Base-by-base conservation (phyloP, 2,797 vertebrate species). In the Smutsia temminckii region DNA sequence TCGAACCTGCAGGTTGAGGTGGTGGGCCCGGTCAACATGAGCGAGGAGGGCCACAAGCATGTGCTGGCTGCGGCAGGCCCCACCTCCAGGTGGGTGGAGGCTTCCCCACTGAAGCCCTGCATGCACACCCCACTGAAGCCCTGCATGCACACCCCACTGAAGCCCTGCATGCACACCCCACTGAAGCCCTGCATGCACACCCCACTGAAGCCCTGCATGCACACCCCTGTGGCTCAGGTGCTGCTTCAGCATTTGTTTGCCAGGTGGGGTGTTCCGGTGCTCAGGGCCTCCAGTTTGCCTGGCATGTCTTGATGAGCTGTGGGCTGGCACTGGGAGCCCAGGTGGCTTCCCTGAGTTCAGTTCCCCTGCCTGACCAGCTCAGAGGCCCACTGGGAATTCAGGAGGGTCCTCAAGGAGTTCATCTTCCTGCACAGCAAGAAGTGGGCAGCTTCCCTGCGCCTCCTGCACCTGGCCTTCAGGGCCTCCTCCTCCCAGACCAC, bases 171-270 rank as follows among this genome's bases (percentile, higher is more conserved):
- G n/a, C n/a, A n/a, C n/a, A n/a, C 97, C 57, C 97, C 97, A 0
- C 93, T 98, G 93, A 97, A 97, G 91, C 97, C 97, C 79, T 97
- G 97, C 71, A 97, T n/a, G n/a, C n/a, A n/a, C n/a, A n/a, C 97
- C 57, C 97, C 97, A 0, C 93, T 98, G 93, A 97, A 97, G 91
- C 97, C 97, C 79, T 97, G 97, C 71, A 97, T 97, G 0, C 97
- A 97, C 63, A 93, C 37, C 29, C 97, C 97, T 0, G 97, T 97
- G 91, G 97, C 97, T 34, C 97, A 98, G 68, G 32, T 98, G 75
- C 79, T 98, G 68, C 96, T 98, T 8, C 97, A 97, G 95, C 97
- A 98, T 0, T 96, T 98, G 49, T 97, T 98, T 71, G 96, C 97
- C 1, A 93, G 97, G 21, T 98, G 97, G 97, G 97, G 97, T 0